A percentile compares a stretch with the other conserved stretches of the same genome.
Conservation (phyloP, 2,113 vertebrate species). For the Arizona elegans region DNA sequence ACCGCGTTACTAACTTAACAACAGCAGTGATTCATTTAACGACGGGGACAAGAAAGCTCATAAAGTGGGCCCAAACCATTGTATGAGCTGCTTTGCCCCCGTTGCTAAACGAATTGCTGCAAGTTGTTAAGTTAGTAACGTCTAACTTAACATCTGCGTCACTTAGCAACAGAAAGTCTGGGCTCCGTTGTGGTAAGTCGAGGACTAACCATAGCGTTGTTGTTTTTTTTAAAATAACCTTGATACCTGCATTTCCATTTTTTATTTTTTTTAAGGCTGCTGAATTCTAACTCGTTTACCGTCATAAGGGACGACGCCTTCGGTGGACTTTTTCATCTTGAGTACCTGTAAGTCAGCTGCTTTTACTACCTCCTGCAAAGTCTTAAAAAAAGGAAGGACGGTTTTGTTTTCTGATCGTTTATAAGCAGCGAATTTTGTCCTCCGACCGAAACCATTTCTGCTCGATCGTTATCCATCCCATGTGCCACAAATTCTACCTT, state of each 20-base stretch:
- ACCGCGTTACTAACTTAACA: too few species aligned
- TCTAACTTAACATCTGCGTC: neutral
- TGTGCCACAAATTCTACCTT: neutral
- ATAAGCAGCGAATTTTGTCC: neutral
- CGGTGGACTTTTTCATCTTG: constrained; percentile 91
- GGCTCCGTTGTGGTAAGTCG: neutral
- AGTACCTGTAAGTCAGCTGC: constrained; percentile 89
- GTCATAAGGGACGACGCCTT: constrained; percentile 94
- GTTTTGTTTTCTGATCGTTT: constrained; percentile 16
- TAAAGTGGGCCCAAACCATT: too few species aligned
- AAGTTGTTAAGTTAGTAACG: too few species aligned
- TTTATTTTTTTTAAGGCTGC: constrained; percentile 70
- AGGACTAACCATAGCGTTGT: neutral
- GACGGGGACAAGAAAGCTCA: too few species aligned
- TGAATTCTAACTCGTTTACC: constrained; percentile 95
- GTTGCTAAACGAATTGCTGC: too few species aligned
- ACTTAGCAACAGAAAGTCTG: neutral
- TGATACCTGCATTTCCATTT: constrained; percentile 59
- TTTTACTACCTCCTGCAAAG: constrained; percentile 24
- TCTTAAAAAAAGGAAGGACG: constrained; percentile 13
- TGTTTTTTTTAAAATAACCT: neutral
- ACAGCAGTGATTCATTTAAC: too few species aligned
- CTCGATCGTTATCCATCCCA: neutral
- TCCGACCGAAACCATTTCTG: constrained; percentile 4
- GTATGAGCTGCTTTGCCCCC: too few species aligned